Evolutionary conservation across 1,140 invertebrate genomes (phyloP).

Genomic region (Seison nebaliae): DNA sequence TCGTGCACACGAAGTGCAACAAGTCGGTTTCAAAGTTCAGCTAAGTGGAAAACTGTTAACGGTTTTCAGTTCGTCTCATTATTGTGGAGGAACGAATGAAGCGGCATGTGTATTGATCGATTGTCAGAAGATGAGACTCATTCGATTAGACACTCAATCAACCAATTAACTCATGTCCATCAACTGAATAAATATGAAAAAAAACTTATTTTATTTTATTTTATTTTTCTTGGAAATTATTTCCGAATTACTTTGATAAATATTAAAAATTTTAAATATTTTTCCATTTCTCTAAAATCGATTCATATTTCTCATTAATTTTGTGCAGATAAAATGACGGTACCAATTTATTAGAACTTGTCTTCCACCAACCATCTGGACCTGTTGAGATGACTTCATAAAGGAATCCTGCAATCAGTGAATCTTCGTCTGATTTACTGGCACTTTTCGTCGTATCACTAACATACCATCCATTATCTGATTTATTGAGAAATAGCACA

Average conservation of each 20-base stretch:
- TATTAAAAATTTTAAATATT: neutral
- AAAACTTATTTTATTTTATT: conserved; percentile 4
- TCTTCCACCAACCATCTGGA: too few relatives aligned
- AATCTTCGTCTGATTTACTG: too few relatives aligned
- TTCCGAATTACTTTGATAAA: conserved; percentile 1
- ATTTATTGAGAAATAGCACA: too few relatives aligned
- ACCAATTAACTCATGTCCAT: conserved; percentile 1
- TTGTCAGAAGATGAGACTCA: conserved; percentile 32
- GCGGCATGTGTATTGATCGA: conserved; percentile 38
- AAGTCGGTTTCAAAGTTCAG: conserved; percentile 42
- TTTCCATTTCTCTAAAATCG: too few relatives aligned
- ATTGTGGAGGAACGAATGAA: conserved; percentile 39
- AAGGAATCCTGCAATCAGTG: too few relatives aligned
- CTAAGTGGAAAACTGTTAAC: conserved; percentile 38
- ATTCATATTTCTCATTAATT: too few relatives aligned
- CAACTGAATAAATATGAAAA: too few relatives aligned
- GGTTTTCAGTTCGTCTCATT: conserved; percentile 41
- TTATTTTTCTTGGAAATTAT: neutral
- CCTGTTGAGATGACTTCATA: too few relatives aligned
- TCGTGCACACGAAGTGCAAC: conserved; percentile 43
- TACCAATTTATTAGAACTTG: too few relatives aligned
- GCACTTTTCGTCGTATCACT: too few relatives aligned
- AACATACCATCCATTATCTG: too few relatives aligned
- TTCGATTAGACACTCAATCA: conserved; percentile 32
- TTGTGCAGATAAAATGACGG: too few relatives aligned